Conservation (phyloP, 2,888 invertebrate species). For the Rotaria sp. region DNA sequence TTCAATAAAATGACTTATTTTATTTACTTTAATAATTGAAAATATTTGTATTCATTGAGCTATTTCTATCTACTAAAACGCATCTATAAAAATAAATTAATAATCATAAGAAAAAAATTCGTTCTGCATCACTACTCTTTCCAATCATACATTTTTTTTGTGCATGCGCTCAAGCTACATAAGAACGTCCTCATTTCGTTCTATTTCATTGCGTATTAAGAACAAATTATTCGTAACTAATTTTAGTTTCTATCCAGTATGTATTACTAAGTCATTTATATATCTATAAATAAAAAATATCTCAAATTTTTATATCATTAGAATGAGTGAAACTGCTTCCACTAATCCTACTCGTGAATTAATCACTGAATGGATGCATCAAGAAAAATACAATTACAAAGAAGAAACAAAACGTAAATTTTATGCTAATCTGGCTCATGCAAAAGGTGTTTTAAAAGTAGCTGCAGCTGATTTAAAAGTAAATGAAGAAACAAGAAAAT, state of each 20-base stretch:
- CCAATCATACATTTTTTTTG: not conserved
- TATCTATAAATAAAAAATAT: not conserved
- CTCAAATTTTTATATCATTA: not conserved
- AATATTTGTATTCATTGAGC: too few relatives aligned
- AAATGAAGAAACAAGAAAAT: not conserved
- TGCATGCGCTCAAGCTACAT: not conserved
- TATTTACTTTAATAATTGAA: too few relatives aligned
- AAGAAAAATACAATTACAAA: not conserved
- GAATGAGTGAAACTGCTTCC: not conserved
- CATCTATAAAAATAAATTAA: too few relatives aligned
- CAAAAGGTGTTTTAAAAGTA: not conserved
- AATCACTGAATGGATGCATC: not conserved
- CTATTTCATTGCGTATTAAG: not conserved
- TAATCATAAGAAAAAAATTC: not conserved
- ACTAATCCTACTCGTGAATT: not conserved
- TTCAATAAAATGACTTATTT: too few relatives aligned
- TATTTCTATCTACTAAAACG: too few relatives aligned
- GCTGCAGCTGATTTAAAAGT: not conserved
- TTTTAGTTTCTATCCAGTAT: not conserved
- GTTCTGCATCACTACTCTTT: not conserved
- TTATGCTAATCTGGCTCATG: not conserved
- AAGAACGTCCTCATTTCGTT: not conserved
- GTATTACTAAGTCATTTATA: not conserved
- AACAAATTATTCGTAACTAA: not conserved
- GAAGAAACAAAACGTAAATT: not conserved